A percentile compares a stretch with the other conserved stretches of the same genome.
These are phyloP conservation scores for Dasyornis broadbenti DNA, from an alignment of 2,113 vertebrate species.

Conservation along the genomic window DNA sequence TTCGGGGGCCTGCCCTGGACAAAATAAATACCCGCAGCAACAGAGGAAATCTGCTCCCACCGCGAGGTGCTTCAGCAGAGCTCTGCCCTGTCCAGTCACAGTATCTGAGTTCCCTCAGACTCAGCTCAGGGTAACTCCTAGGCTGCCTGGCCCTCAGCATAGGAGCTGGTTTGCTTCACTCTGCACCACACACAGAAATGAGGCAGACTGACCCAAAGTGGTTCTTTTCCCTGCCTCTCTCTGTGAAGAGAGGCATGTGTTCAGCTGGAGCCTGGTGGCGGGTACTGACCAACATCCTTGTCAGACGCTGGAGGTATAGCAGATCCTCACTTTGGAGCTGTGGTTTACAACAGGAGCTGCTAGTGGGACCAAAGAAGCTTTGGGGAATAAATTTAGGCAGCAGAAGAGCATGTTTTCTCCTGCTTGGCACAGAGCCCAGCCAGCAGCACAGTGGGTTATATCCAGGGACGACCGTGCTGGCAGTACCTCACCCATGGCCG, in stretches of 20 bases:
- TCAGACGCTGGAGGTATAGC: neutral
- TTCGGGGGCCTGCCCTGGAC: neutral
- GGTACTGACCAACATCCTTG: neutral
- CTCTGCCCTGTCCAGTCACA: neutral
- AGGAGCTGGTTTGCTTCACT: neutral
- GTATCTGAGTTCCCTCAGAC: neutral
- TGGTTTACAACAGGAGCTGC: neutral
- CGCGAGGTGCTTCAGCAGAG: neutral
- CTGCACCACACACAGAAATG: neutral
- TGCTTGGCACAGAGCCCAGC: neutral
- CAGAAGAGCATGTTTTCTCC: neutral
- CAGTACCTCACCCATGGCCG: fast-evolving
- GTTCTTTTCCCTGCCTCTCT: neutral
- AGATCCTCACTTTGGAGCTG: neutral
- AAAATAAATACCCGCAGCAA: neutral
- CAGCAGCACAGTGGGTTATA: neutral
- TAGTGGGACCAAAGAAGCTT: neutral
- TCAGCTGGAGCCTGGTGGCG: neutral
- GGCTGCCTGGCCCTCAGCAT: neutral
- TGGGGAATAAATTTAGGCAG: neutral
- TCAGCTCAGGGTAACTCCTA: neutral
- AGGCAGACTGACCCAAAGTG: neutral
- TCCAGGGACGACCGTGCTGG: fast-evolving
- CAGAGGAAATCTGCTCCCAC: neutral
- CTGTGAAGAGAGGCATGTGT: neutral